Evolutionary conservation across 2,888 invertebrate species (phyloP).

Genomic region (Cryptosula pallasiana): DNA sequence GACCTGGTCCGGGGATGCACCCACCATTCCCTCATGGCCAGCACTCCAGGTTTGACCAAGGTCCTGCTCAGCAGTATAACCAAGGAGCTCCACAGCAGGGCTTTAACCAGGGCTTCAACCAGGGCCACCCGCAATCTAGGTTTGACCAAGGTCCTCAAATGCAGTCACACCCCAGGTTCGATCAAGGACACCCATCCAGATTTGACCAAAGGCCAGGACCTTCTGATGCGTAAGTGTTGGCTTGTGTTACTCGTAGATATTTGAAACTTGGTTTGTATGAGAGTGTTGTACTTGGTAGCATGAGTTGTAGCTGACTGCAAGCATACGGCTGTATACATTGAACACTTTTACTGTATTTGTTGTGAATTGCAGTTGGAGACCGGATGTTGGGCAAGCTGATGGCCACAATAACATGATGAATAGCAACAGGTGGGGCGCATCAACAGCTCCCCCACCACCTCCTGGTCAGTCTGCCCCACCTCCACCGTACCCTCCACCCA

Average conservation of each 20-base stretch:
- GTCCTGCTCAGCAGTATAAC: background rate
- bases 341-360: too few relatives aligned
- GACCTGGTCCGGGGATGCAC: background rate
- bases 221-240: too few relatives aligned
- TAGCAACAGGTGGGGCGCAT: conserved; percentile 23
- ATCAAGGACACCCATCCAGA: conserved; percentile 3
- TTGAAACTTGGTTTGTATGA: too few relatives aligned
- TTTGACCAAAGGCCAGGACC: conserved; percentile 1
- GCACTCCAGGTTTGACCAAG: background rate
- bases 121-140: background rate
- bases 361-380: too few relatives aligned
- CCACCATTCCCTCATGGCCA: background rate
- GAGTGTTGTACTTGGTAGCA: too few relatives aligned
- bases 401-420: background rate
- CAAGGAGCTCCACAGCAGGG: too few relatives aligned
- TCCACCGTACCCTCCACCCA: background rate
- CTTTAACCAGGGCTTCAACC: background rate
- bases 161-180: background rate
- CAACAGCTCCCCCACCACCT: conserved; percentile 50
- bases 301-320: too few relatives aligned
- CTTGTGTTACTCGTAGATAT: too few relatives aligned
- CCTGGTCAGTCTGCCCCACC: conserved; percentile 34
- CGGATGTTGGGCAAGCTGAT: too few relatives aligned
- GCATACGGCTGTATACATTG: too few relatives aligned
- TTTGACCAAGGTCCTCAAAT: background rate